Evolutionary conservation across 2,113 vertebrate species (phyloP).

Genomic region (Irena cyanogastra): DNA sequence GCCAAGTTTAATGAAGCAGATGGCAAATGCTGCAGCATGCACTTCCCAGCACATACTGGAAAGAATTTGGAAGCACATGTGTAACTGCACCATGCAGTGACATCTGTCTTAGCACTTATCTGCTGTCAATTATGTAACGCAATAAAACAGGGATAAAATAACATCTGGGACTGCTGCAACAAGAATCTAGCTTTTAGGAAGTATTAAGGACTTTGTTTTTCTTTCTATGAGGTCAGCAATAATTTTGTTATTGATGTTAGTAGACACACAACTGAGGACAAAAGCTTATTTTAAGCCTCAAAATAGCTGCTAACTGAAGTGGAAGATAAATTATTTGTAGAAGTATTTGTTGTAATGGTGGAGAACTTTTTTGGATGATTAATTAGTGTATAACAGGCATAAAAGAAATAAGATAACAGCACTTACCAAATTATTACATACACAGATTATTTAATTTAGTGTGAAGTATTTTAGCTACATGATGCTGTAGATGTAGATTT

Average conservation of each 20-base stretch:
- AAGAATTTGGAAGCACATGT: not conserved
- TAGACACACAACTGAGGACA: not conserved
- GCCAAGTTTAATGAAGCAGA: not conserved
- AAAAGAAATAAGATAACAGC: not conserved
- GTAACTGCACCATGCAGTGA: not conserved
- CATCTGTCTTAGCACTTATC: not conserved
- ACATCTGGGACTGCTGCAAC: not conserved
- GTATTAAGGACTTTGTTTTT: not conserved
- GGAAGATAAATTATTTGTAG: not conserved
- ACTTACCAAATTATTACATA: not conserved
- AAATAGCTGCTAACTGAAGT: not conserved
- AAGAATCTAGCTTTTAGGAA: not conserved
- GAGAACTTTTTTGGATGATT: not conserved
- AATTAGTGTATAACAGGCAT: not conserved
- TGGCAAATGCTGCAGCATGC: not conserved
- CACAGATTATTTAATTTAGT: not conserved
- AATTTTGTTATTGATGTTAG: not conserved
- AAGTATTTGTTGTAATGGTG: not conserved
- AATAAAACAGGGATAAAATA: not conserved
- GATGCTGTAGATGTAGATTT: not conserved
- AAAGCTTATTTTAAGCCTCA: not conserved
- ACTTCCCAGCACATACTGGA: not conserved
- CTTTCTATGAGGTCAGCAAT: not conserved
- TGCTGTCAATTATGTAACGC: not conserved
- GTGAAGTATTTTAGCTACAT: not conserved